Percentiles rank a stretch among this genome's conserved stretches.
Evolutionary conservation across 92 coral and sea anemone genomes (phyloP).

Genomic region (Bergia sp.): DNA sequence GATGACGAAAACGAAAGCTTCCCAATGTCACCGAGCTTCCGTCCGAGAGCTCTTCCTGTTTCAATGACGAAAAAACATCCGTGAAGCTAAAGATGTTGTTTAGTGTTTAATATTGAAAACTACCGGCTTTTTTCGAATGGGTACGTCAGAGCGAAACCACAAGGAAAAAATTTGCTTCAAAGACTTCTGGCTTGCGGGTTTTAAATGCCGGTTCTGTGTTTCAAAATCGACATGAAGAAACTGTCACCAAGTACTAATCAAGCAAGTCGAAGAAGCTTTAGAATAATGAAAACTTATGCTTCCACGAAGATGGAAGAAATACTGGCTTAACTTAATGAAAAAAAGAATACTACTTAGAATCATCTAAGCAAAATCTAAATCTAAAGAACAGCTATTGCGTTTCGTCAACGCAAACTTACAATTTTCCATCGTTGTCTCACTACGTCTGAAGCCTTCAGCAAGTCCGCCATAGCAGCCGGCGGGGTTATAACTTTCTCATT

Average conservation of each 20-base stretch:
- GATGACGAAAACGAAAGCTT: constrained; percentile 1
- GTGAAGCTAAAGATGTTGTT: background rate
- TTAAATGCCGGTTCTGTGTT: constrained; percentile 7
- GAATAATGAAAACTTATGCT: background rate
- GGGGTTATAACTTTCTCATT: constrained; percentile 54
- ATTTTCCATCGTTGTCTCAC: constrained; percentile 99
- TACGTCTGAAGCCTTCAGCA: constrained; percentile 93
- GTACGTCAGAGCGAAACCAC: background rate
- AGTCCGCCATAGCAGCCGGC: constrained; percentile 89
- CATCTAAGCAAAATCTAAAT: constrained; percentile 4
- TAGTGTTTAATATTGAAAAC: background rate
- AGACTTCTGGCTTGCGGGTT: background rate
- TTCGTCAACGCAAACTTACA: constrained; percentile 72
- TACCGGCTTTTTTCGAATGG: background rate
- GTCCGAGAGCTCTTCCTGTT: background rate
- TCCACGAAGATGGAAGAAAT: background rate
- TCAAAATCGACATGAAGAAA: background rate
- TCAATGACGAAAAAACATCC: background rate
- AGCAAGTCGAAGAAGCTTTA: background rate
- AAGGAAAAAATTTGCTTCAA: background rate
- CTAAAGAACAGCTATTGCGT: constrained; percentile 31
- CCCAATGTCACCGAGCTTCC: background rate
- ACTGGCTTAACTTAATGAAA: background rate
- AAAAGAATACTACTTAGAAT: background rate
- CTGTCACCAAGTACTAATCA: background rate